Conservation (phyloP, 2,113 vertebrate species). For the Crotalus horridus region DNA sequence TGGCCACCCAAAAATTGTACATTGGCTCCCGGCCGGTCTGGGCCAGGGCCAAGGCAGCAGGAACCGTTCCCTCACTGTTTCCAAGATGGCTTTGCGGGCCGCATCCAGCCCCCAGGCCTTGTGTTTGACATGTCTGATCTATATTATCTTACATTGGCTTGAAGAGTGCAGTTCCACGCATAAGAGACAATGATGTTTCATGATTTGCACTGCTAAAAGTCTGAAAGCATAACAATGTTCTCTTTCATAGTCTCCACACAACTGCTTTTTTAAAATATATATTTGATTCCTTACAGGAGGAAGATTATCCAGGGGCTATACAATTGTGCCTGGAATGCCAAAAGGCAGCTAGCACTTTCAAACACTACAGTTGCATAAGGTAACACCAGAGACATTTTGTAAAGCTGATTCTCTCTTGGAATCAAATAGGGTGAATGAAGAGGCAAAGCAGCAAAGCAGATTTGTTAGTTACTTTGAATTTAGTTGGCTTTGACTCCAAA, state of each 20-base stretch:
- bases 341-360: constrained; percentile 97
- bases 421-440: neutral
- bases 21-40: no score
- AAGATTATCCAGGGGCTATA: constrained; percentile 98
- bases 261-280: neutral
- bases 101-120: no score
- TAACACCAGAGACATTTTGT: constrained; percentile 50
- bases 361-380: constrained; percentile 99
- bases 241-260: neutral
- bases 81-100: no score
- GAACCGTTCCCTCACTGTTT: no score
- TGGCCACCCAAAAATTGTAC: no score
- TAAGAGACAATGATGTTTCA: neutral
- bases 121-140: neutral
- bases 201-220: neutral
- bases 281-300: constrained; percentile 77
- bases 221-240: neutral
- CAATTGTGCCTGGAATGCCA: constrained; percentile 97
- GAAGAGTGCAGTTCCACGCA: neutral
- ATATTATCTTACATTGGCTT: neutral
- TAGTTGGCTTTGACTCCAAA: neutral
- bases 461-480: constrained; percentile 11
- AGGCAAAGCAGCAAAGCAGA: neutral
- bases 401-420: neutral
- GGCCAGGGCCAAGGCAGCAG: no score